Conservation (phyloP, 2,888 invertebrate genomes). For the Pantelozetes paolii region DNA sequence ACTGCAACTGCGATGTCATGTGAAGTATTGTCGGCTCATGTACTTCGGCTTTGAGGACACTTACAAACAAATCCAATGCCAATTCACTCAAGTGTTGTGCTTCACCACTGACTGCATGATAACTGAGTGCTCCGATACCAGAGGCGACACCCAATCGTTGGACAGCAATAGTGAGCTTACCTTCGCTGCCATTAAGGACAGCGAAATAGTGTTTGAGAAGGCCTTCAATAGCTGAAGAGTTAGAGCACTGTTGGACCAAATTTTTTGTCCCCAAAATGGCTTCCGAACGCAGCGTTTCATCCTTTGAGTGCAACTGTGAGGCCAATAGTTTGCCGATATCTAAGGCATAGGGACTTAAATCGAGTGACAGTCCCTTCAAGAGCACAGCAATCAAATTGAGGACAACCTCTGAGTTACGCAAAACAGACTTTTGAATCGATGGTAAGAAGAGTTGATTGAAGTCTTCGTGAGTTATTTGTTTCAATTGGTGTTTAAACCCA, state of each 20-base stretch:
- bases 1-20: slow-evolving; percentile 71
- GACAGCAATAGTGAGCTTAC: slow-evolving; percentile 80
- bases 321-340: slow-evolving; percentile 46
- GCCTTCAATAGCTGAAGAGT: slow-evolving; percentile 63
- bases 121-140: slow-evolving; percentile 69
- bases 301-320: slow-evolving; percentile 80
- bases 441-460: slow-evolving; percentile 73
- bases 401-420: slow-evolving; percentile 88
- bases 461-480: slow-evolving; percentile 54
- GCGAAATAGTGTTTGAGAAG: slow-evolving; percentile 66
- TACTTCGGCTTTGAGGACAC: slow-evolving; percentile 77
- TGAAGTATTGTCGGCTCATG: slow-evolving; percentile 84
- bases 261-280: slow-evolving; percentile 68
- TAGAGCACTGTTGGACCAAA: slow-evolving; percentile 68
- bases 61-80: slow-evolving; percentile 65
- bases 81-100: slow-evolving; percentile 61
- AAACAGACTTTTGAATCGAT: slow-evolving; percentile 80
- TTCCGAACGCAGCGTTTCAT: slow-evolving; percentile 68
- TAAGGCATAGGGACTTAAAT: slow-evolving; percentile 56
- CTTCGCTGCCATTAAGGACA: slow-evolving; percentile 76
- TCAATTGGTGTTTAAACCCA: slow-evolving; percentile 40
- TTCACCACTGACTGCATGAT: slow-evolving; percentile 63
- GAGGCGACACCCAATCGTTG: slow-evolving; percentile 78
- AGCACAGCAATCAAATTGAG: slow-evolving; percentile 72
- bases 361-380: slow-evolving; percentile 65